phyloP scores from a whole-genome alignment of 2,797 vertebrate species.

The Buceros bicornis region DNA sequence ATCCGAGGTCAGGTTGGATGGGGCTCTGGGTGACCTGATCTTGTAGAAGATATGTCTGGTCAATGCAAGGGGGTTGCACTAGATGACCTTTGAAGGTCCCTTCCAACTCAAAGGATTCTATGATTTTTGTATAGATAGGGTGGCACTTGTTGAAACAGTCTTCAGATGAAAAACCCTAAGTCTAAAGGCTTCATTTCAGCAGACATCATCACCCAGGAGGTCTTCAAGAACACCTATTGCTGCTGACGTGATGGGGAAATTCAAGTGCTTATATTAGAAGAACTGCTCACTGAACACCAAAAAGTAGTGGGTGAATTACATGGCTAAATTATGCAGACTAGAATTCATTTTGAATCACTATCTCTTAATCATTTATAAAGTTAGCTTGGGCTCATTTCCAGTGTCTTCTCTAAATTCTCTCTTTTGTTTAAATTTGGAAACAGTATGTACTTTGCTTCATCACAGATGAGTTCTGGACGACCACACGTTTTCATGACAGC shows the following conservation, averaged over 20 bases:
- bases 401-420: neutral
- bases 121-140: too few relatives aligned
- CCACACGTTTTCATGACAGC: neutral
- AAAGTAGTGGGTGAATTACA: neutral
- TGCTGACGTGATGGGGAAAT: neutral
- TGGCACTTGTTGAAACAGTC: neutral
- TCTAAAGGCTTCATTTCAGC: neutral
- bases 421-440: neutral
- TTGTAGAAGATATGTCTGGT: too few relatives aligned
- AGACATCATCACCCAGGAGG: neutral
- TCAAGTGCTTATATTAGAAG: neutral
- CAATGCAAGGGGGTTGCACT: too few relatives aligned
- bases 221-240: neutral
- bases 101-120: too few relatives aligned
- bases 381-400: neutral
- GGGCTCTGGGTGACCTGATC: too few relatives aligned
- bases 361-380: neutral
- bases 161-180: neutral
- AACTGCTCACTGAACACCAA: neutral
- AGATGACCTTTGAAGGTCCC: too few relatives aligned
- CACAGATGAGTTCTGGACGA: neutral
- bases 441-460: accelerated
- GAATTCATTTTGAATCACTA: neutral
- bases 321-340: neutral
- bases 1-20: too few relatives aligned